Evolutionary conservation across 1,140 invertebrate genomes (phyloP).

Genomic region (Parapsyche elsis): DNA sequence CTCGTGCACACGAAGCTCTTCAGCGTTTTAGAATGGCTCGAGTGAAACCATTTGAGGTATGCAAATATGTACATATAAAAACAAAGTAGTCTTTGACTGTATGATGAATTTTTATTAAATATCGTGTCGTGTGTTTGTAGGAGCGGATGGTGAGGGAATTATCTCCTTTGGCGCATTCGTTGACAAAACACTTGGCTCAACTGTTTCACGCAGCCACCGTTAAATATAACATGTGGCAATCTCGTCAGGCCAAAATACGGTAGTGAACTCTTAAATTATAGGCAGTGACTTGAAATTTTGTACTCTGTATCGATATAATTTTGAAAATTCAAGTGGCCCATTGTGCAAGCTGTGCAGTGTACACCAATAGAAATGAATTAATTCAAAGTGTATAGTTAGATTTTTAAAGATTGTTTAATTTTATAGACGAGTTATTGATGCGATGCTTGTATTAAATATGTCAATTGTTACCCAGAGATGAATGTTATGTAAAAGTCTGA

Average conservation of each 20-base stretch:
- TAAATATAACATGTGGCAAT: conserved; percentile 88
- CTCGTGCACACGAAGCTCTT: conserved; percentile 87
- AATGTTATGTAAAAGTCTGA: conserved; percentile 32
- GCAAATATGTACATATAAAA: not conserved
- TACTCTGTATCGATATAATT: not conserved
- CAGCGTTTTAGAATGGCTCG: conserved; percentile 88
- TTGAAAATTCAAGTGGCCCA: not conserved
- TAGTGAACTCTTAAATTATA: conserved; percentile 62
- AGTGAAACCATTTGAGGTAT: conserved; percentile 85
- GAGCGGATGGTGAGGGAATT: conserved; percentile 82
- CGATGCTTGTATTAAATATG: conserved; percentile 13
- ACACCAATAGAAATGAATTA: conserved; percentile 23
- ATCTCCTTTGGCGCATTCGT: conserved; percentile 80
- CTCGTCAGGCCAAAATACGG: conserved; percentile 76
- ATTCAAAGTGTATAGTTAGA: conserved; percentile 13
- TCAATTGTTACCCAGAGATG: conserved; percentile 39
- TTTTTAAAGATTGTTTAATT: not conserved
- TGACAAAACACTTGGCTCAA: conserved; percentile 89
- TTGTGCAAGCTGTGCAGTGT: not conserved
- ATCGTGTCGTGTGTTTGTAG: conserved; percentile 61
- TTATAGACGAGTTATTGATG: conserved; percentile 7
- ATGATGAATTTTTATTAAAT: conserved; percentile 48
- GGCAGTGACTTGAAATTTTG: not conserved
- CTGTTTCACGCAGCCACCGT: conserved; percentile 83
- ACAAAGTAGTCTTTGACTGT: not conserved